Evolutionary conservation across 2,888 invertebrate species (phyloP).

Genomic region (Aproaerema taeniolella): DNA sequence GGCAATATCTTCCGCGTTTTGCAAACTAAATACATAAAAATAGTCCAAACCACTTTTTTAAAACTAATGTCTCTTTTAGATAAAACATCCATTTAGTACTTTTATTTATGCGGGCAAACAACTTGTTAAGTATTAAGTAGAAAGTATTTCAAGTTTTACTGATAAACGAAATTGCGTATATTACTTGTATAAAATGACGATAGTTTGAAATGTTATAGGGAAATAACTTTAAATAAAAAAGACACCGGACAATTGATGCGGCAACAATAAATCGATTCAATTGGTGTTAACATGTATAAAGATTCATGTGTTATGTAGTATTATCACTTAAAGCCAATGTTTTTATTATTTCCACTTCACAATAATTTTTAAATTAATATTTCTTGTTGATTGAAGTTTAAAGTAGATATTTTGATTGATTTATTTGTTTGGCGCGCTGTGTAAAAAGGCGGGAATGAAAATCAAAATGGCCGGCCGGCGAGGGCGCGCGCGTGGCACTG

Average conservation of each 20-base stretch:
- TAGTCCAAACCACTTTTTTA: too few species aligned
- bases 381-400: background rate
- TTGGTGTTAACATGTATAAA: slow-evolving; percentile 32
- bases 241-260: slow-evolving; percentile 15
- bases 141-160: background rate
- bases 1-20: too few species aligned
- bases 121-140: background rate
- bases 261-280: slow-evolving; percentile 36
- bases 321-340: background rate
- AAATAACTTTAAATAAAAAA: too few species aligned
- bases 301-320: slow-evolving; percentile 22
- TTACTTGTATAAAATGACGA: background rate
- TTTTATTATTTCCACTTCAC: slow-evolving; percentile 9
- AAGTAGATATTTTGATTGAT: background rate
- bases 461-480: slow-evolving; percentile 44
- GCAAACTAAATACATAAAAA: too few species aligned
- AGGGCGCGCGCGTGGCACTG: slow-evolving; percentile 40
- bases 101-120: slow-evolving; percentile 9
- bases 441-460: slow-evolving; percentile 43
- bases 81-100: slow-evolving; percentile 7
- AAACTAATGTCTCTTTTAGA: slow-evolving; percentile 7
- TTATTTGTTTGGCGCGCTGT: slow-evolving; percentile 17
- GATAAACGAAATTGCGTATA: background rate
- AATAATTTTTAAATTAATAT: background rate
- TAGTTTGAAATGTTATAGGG: too few species aligned